Conservation (phyloP, 2,113 vertebrate species). For the Orcinus orca region DNA sequence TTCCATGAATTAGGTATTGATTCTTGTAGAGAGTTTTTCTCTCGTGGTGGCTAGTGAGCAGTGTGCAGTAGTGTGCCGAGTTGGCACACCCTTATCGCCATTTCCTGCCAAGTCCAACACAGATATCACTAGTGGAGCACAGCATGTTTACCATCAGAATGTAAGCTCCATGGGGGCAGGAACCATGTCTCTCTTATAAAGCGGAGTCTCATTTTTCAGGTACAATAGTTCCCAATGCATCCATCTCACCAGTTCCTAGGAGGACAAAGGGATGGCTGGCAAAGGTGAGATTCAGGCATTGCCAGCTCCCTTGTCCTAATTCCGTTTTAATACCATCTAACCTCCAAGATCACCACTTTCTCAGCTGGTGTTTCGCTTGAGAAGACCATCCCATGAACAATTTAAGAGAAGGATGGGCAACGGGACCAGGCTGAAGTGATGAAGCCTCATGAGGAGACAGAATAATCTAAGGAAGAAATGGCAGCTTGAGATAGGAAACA, state of each 20-base stretch:
- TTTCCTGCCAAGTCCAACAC: neutral
- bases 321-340: neutral
- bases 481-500: neutral
- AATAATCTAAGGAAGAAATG: neutral
- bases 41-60: neutral
- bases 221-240: neutral
- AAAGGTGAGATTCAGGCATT: neutral
- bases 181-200: too few species aligned
- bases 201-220: neutral
- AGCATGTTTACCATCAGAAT: neutral
- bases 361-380: neutral
- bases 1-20: neutral
- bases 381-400: neutral
- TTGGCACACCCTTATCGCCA: neutral
- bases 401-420: neutral
- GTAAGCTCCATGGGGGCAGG: neutral
- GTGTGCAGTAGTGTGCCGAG: neutral
- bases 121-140: neutral
- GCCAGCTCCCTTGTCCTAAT: neutral
- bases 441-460: neutral
- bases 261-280: neutral
- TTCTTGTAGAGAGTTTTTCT: neutral
- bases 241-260: neutral
- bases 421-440: neutral
- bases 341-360: neutral